phyloP scores from a whole-genome alignment of 2,113 vertebrate genomes.

The Antigone vipio region DNA sequence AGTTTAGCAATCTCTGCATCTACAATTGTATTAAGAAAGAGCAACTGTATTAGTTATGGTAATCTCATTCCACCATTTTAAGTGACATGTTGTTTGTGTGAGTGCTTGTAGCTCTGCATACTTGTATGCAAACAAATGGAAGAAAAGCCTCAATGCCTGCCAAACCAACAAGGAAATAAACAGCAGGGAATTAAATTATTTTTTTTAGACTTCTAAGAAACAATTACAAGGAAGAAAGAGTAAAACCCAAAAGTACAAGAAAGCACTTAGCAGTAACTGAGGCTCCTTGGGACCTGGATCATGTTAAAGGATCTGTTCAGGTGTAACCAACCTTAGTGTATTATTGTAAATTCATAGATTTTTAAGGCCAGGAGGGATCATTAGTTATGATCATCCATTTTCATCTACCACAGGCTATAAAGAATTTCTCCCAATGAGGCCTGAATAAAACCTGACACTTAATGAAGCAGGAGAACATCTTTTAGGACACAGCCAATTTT shows the following conservation, averaged over 20 bases:
- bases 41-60: not conserved
- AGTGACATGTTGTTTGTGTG: not conserved
- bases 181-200: not conserved
- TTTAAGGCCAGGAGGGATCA: not conserved
- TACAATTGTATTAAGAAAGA: not conserved
- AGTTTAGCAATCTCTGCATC: not conserved
- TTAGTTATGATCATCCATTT: not conserved
- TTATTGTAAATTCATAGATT: not conserved
- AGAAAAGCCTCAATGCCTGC: not conserved
- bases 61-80: slow-evolving; percentile 18
- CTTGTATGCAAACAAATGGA: not conserved
- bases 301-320: not conserved
- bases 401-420: not conserved
- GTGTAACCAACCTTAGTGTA: not conserved
- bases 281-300: not conserved
- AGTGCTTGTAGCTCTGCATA: not conserved
- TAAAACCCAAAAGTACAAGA: not conserved
- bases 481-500: not conserved
- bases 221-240: not conserved
- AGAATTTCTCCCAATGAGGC: not conserved
- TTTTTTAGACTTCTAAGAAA: slow-evolving; percentile 13
- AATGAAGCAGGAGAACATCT: not conserved
- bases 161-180: slow-evolving; percentile 2
- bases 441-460: not conserved
- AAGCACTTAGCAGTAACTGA: not conserved